Conservation (phyloP, 2,888 invertebrate genomes). For the Diplolepis rosae region DNA sequence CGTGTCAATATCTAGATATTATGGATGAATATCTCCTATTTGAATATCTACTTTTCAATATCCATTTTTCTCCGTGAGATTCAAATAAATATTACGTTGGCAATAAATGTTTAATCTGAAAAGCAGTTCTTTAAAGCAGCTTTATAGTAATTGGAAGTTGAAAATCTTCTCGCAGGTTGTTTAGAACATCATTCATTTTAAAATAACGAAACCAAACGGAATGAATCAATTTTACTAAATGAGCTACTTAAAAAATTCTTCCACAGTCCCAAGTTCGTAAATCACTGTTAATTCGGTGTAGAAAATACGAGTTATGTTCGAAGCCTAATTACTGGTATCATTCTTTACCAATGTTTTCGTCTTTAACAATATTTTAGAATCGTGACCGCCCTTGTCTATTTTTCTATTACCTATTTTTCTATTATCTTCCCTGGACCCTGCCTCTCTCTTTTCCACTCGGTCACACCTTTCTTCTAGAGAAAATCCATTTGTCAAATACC, state of each 20-base stretch:
- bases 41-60: too few species aligned
- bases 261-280: neutral
- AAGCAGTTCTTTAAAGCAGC: too few species aligned
- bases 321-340: neutral
- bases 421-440: neutral
- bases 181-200: conserved; percentile 35
- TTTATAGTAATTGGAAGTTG: too few species aligned
- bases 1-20: too few species aligned
- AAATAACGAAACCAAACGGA: neutral
- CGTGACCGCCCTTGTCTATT: conserved; percentile 5
- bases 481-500: conserved; percentile 50
- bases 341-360: neutral
- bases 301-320: neutral
- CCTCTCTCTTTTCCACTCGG: neutral
- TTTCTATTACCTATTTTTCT: neutral
- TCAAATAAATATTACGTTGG: too few species aligned
- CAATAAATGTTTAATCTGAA: too few species aligned
- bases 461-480: conserved; percentile 32
- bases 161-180: too few species aligned
- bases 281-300: neutral
- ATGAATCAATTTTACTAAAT: neutral
- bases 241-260: neutral
- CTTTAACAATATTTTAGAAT: neutral
- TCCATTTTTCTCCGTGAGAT: too few species aligned
- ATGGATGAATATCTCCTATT: too few species aligned